phyloP scores from a whole-genome alignment of 2,113 vertebrate species.

The Alligator sinensis region DNA sequence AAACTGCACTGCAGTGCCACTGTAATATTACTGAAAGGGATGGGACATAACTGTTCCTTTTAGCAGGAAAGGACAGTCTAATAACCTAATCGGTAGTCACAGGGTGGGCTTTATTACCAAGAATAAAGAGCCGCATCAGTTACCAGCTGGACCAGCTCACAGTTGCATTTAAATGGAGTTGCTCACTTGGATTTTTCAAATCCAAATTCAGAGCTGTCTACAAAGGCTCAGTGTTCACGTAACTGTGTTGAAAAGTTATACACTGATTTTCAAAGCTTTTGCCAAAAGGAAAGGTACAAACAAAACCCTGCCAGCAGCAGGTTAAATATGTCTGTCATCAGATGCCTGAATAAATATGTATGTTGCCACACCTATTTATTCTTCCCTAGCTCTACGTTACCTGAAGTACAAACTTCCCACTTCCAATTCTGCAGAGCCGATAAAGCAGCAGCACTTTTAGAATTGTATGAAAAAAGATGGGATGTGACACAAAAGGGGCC shows the following conservation, averaged over 20 bases:
- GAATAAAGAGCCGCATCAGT: fast-evolving
- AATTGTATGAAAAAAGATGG: fast-evolving
- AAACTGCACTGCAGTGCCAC: slow-evolving; percentile 15
- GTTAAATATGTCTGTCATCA: background rate
- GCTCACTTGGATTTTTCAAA: background rate
- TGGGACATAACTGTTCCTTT: background rate
- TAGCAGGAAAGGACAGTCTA: background rate
- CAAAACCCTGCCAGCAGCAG: fast-evolving
- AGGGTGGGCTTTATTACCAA: fast-evolving
- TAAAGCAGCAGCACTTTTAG: background rate
- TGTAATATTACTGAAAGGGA: background rate
- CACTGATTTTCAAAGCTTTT: background rate
- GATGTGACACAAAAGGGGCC: background rate
- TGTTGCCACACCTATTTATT: background rate
- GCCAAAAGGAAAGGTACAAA: background rate
- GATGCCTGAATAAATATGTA: background rate
- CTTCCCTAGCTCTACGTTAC: background rate
- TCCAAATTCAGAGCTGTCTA: fast-evolving
- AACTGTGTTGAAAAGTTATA: fast-evolving
- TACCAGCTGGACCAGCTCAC: background rate
- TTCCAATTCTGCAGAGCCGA: fast-evolving
- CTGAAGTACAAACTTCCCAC: background rate
- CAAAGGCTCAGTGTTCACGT: background rate
- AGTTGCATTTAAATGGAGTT: fast-evolving
- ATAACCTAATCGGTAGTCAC: fast-evolving